These are phyloP conservation scores for Nothoprocta perdicaria DNA, from an alignment of 2,113 vertebrate genomes.

Conservation along the genomic window DNA sequence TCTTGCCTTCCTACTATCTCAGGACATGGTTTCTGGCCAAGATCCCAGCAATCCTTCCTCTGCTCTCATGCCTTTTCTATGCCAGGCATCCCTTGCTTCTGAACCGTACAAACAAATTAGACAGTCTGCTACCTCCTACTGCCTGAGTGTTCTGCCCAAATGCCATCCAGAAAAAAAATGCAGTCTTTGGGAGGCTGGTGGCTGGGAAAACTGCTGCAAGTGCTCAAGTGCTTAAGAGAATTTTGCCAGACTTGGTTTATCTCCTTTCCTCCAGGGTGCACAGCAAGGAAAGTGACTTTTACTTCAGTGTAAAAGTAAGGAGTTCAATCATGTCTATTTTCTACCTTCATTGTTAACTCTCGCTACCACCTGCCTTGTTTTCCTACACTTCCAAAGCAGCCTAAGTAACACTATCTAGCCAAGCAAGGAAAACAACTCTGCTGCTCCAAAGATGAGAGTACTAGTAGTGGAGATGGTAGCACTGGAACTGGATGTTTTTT, in stretches of 20 bases:
- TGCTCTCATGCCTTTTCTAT: background rate
- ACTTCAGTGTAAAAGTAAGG: background rate
- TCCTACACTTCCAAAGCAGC: background rate
- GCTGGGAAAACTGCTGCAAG: background rate
- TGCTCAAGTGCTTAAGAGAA: background rate
- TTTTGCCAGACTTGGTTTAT: background rate
- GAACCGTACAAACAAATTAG: background rate
- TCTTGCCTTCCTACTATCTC: slow-evolving; percentile 19
- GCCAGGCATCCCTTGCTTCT: background rate
- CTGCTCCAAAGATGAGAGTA: background rate
- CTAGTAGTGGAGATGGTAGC: background rate
- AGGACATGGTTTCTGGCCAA: background rate
- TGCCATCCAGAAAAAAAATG: background rate
- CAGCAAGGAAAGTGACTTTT: background rate
- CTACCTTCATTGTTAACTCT: background rate
- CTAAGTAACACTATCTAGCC: background rate
- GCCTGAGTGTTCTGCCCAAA: background rate
- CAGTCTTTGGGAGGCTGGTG: fast-evolving
- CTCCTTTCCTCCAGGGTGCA: background rate
- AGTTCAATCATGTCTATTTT: background rate
- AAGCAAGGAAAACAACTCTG: background rate
- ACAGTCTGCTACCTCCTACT: background rate
- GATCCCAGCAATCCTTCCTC: background rate
- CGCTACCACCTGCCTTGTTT: background rate
- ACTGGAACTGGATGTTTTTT: background rate